Evolutionary conservation across 1,140 invertebrate species (phyloP), one percentile per base, ranked within the genome.

Genomic region (Cyclargus thomasi): DNA sequence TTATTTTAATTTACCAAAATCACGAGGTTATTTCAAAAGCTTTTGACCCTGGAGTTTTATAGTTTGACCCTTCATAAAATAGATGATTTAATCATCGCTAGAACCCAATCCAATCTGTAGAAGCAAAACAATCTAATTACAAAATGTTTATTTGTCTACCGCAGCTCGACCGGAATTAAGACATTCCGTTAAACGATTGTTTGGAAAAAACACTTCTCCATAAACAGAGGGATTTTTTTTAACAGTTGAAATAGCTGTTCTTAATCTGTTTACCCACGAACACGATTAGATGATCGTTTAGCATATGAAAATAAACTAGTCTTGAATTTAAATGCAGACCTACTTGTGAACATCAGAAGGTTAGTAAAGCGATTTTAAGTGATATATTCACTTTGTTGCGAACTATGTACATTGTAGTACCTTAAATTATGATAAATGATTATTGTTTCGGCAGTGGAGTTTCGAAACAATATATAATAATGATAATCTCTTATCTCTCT

Each of bases 271-370:
- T 87, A 79, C 76, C 29, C 4, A 29, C 2, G 29, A 29, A 8
- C 0, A 29, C 39, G 39, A 47, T 47, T 47, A 14, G 14, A 47
- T 16, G 39, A 47, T 47, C 14, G 39, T 16, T 47, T 64, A 21
- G 22, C 36, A 53, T 67, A 75, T 74, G 75, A 64, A 68, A 73
- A 79, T 76, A 70, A 65, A 36, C 67, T 78, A 81, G 83, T 85
- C 79, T 79, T 70, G 74, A 69, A 75, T 55, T 79, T 0, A 29
- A 29, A 29, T 29, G 29, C 8, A 29, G 29, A 29, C 29, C 5
- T 7, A 4, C 8, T 4, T 6, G 8, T 29, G 29, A 29, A n/a
- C n/a, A n/a, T n/a, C n/a, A n/a, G n/a, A n/a, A n/a, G n/a, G n/a
- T n/a, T n/a, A n/a, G n/a, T n/a, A n/a, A n/a, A n/a, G n/a, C n/a